Evolutionary conservation across 2,888 invertebrate species (phyloP).

Genomic region (Phrixothrix hirtus): DNA sequence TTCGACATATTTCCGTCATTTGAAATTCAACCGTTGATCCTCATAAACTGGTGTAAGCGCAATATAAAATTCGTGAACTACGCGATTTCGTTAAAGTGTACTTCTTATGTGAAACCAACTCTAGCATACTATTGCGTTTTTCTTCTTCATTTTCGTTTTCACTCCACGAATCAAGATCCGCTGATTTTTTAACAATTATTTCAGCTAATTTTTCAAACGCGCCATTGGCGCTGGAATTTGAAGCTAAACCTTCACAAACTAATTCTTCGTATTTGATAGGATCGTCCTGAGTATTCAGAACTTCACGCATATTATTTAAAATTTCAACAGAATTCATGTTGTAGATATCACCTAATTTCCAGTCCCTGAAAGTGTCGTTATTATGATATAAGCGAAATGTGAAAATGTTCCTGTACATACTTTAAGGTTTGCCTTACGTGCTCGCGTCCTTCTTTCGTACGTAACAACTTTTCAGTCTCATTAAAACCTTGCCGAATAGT

Average conservation of each 20-base stretch:
- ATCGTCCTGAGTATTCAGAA: conserved; percentile 2
- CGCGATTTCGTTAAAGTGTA: no score
- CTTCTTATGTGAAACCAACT: no score
- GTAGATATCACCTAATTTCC: neutral
- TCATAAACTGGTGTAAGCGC: no score
- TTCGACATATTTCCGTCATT: no score
- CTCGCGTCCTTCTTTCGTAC: conserved; percentile 3
- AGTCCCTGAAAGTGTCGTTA: neutral
- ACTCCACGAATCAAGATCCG: neutral
- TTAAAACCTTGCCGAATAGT: conserved; percentile 8
- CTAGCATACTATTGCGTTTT: neutral
- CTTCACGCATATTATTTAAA: neutral
- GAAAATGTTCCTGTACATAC: no score
- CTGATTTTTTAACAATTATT: neutral
- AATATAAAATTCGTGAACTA: no score
- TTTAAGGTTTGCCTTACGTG: neutral
- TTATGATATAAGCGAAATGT: no score
- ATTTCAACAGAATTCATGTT: neutral
- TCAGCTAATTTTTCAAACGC: neutral
- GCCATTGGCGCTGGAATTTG: neutral
- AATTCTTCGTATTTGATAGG: conserved; percentile 1
- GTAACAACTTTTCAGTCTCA: neutral
- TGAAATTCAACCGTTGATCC: no score
- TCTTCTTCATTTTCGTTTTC: neutral
- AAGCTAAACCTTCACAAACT: neutral